phyloP scores from a whole-genome alignment of 2,113 vertebrate genomes.

The Syngnathus scovelli region DNA sequence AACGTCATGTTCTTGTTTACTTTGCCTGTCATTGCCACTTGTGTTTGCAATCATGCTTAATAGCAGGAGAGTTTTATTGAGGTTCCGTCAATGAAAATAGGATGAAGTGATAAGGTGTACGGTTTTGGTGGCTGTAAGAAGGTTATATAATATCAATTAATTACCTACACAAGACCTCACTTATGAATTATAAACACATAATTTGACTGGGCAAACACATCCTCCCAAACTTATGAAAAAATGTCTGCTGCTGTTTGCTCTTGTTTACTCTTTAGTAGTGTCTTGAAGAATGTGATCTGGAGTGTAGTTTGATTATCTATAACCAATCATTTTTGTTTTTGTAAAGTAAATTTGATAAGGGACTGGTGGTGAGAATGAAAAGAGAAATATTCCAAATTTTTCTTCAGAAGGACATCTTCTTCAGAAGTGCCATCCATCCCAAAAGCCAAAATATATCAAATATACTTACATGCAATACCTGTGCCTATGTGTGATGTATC shows the following conservation, averaged over 20 bases:
- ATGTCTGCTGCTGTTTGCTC: background rate
- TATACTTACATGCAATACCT: background rate
- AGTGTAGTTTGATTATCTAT: background rate
- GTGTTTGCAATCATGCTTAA: slow-evolving; percentile 38
- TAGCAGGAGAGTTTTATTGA: slow-evolving; percentile 23
- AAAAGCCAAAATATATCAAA: background rate
- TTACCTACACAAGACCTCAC: background rate
- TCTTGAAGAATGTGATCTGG: background rate
- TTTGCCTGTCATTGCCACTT: slow-evolving; percentile 48
- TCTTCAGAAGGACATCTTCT: background rate
- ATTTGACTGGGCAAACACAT: background rate
- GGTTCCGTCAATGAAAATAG: slow-evolving; percentile 11
- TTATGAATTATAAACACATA: background rate
- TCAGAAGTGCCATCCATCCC: background rate
- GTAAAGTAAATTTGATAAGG: background rate
- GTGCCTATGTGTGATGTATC: slow-evolving; percentile 31
- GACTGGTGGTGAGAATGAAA: background rate
- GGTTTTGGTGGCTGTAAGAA: background rate
- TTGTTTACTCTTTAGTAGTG: background rate
- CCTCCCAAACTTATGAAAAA: background rate
- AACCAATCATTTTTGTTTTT: background rate
- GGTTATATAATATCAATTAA: background rate
- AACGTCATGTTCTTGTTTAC: slow-evolving; percentile 28
- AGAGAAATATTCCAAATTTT: background rate
- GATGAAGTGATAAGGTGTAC: background rate